These are phyloP conservation scores for Sipha flava DNA, from an alignment of 1,140 invertebrate species.

Conservation along the genomic window DNA sequence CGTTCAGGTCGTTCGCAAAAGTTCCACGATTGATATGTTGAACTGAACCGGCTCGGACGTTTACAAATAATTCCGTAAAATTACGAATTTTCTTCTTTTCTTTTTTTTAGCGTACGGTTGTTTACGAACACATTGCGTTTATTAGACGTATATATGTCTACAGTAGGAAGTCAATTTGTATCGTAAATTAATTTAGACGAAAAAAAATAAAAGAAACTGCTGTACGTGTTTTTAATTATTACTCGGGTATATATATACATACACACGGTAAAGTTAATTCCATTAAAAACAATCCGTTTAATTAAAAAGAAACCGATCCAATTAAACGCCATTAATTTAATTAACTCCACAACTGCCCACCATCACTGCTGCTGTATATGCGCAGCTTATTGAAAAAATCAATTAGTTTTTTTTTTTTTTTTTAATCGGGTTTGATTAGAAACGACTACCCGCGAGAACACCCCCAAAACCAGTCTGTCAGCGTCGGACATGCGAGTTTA, in stretches of 20 bases:
- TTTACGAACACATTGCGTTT: background rate
- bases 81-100: background rate
- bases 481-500: background rate
- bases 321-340: constrained; percentile 3
- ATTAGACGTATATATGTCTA: background rate
- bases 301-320: constrained; percentile 2
- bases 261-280: background rate
- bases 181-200: constrained; percentile 4
- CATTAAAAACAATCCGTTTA: constrained; percentile 11
- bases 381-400: background rate
- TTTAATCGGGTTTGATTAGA: constrained; percentile 1
- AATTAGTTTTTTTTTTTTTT: background rate
- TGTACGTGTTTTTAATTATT: background rate
- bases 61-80: too few relatives aligned
- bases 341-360: background rate
- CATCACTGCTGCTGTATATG: background rate
- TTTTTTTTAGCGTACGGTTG: too few relatives aligned
- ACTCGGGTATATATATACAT: background rate
- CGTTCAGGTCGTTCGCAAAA: too few relatives aligned
- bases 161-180: background rate
- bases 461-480: constrained; percentile 9
- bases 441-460: background rate
- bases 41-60: too few relatives aligned
- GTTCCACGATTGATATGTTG: too few relatives aligned
- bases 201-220: too few relatives aligned